Conservation (phyloP, 2,113 vertebrate species). For the Tragelaphus imberbis region DNA sequence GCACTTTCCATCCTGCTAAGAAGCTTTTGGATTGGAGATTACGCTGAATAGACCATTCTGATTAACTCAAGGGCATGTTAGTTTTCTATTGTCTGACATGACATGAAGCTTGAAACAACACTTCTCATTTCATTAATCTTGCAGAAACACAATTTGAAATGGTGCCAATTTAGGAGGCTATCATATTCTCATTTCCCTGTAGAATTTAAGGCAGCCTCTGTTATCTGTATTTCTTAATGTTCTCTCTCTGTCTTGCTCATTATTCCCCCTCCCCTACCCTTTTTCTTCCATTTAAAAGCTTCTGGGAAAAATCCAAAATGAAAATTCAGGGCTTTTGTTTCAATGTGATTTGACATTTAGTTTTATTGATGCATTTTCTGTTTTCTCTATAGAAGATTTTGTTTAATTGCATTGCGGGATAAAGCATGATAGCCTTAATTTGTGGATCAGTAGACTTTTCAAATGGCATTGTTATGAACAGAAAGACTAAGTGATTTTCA, state of each 20-base stretch:
- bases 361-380: slow-evolving; percentile 70
- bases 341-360: slow-evolving; percentile 72
- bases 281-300: slow-evolving; percentile 68
- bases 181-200: slow-evolving; percentile 73
- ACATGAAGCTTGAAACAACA: slow-evolving; percentile 81
- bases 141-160: slow-evolving; percentile 78
- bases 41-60: slow-evolving; percentile 75
- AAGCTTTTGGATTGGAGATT: slow-evolving; percentile 70
- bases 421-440: slow-evolving; percentile 70
- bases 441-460: slow-evolving; percentile 71
- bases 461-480: slow-evolving; percentile 73
- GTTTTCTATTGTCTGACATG: slow-evolving; percentile 79
- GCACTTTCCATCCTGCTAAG: slow-evolving; percentile 46
- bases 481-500: slow-evolving; percentile 67
- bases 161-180: slow-evolving; percentile 75
- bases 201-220: slow-evolving; percentile 71
- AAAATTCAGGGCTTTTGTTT: slow-evolving; percentile 74
- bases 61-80: slow-evolving; percentile 80
- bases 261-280: background rate
- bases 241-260: slow-evolving; percentile 7
- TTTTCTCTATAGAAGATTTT: slow-evolving; percentile 66
- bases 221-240: slow-evolving; percentile 68
- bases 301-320: slow-evolving; percentile 72
- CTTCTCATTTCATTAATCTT: slow-evolving; percentile 84
- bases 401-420: slow-evolving; percentile 66